Evolutionary conservation across 2,888 invertebrate species (phyloP), one percentile per base, ranked within the genome.

Genomic region (Metopia argyrocephala): DNA sequence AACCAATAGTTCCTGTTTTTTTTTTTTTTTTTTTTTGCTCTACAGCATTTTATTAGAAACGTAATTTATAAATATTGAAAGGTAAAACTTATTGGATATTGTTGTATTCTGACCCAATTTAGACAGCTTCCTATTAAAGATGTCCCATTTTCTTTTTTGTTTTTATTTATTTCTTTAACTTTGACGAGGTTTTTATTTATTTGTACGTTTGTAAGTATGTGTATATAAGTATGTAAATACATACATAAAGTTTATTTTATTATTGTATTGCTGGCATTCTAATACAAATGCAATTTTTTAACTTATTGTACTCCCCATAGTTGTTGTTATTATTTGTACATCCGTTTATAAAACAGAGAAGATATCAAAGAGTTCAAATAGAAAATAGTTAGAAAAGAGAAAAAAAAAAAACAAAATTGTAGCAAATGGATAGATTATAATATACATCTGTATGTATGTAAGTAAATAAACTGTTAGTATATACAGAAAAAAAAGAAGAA

Each of bases 301-400:
- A n/a, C n/a, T n/a, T n/a, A n/a, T n/a, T n/a, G n/a, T n/a, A n/a
- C n/a, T n/a, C n/a, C n/a, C n/a, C n/a, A n/a, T n/a, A n/a, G 45
- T 46, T 62, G 25, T 62, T 38, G 59, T 21, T 21, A 31, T 38
- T 65, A 15, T 25, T 45, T 25, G 45, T 50, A 66, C 65, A 50
- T 66, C 65, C 74, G 57, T 38, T 50, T 66, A 66, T 50, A 48
- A 50, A 21, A 31, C 46, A 50, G 38, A 38, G 15, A 38, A 38
- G 12, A 57, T 50, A 50, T 54, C 38, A 59, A 64, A 59, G 65
- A 65, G 50, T 48, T 62, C 52, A 45, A 54, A 62, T 12, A 62
- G 52, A 45, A 50, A 27, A 57, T 56, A 23, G 52, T 52, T 21
- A 21, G 50, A 50, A 28, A 38, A 12, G 9, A 15, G 9, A 12